Base-by-base conservation (phyloP, 2,113 vertebrate genomes). In the Alouatta palliata region DNA sequence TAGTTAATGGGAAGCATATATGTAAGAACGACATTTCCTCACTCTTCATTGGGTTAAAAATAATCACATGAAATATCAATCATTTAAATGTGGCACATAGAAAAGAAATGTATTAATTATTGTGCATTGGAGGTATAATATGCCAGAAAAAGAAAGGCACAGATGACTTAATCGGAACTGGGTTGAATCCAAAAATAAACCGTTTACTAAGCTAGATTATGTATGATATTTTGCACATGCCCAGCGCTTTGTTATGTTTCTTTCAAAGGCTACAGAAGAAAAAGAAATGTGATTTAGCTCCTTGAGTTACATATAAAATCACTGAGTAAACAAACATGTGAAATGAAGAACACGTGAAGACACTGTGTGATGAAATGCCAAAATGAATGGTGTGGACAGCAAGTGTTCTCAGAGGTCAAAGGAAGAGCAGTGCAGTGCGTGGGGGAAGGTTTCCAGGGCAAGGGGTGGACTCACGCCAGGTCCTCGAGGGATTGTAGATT, bases 151-250 rank as follows among this genome's bases (percentile, higher is more conserved):
- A 61, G 14, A 68, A 68, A 68, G 35, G 49, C 73, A 11, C 23
- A 32, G 71, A 49, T 95, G 68, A 86, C 49, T 94, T 95, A 54
- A 19, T 58, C 89, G 75, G 58, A 89, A 73, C 77, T 95, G 37
- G 35, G 23, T 68, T 68, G 16, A 90, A 70, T 52, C 76, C 52
- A 58, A 43, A 88, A 71, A 84, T 52, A 73, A 87, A 64, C 56
- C 71, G 20, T 77, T 90, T 54, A n/a, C 0, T 37, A n/a, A 70
- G 66, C n/a, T 61, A n/a, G 79, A 70, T 52, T 52, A 23, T 43
- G 14, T 64, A 56, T 75, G 86, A 40, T 40, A 61, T 30, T 88
- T 87, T 70, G 12, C 54, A 47, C 49, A 71, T 64, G 70, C 66
- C 56, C 66, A 25, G 66, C 79, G 19, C 73, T 94, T 94, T 75